Percentiles rank a stretch among this genome's conserved stretches.
These are phyloP conservation scores for Pseudorectes ferrugineus DNA, from an alignment of 2,113 vertebrate species.

Conservation along the genomic window DNA sequence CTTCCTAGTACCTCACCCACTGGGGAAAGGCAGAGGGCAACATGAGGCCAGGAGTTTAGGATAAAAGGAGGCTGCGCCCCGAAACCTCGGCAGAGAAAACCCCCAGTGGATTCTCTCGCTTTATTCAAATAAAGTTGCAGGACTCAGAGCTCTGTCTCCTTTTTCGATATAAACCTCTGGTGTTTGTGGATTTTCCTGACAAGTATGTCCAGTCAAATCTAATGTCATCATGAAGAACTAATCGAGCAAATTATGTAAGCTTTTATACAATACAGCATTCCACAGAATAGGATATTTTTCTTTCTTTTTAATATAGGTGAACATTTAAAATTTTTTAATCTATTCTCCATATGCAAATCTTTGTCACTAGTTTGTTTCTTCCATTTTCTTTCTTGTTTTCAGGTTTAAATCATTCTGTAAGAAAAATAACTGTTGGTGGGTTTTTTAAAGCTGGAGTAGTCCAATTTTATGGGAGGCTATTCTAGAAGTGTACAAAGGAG, in stretches of 20 bases:
- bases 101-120: accelerated
- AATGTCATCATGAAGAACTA: background rate
- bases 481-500: background rate
- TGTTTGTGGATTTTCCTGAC: background rate
- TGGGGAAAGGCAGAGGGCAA: background rate
- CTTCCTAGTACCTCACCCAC: background rate
- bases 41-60: accelerated
- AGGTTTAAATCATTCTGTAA: background rate
- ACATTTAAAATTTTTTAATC: background rate
- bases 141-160: background rate
- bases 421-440: background rate
- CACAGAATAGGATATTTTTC: background rate
- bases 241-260: background rate
- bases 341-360: background rate
- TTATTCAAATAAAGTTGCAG: accelerated
- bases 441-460: background rate
- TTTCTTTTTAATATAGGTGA: background rate
- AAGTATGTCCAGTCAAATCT: background rate
- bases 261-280: background rate
- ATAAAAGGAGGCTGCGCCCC: accelerated
- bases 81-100: accelerated
- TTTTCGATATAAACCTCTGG: background rate
- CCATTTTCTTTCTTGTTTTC: background rate
- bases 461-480: background rate
- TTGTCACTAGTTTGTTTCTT: background rate